These are phyloP conservation scores for Gallinago stenura DNA, from an alignment of 2,797 vertebrate genomes.

Conservation along the genomic window DNA sequence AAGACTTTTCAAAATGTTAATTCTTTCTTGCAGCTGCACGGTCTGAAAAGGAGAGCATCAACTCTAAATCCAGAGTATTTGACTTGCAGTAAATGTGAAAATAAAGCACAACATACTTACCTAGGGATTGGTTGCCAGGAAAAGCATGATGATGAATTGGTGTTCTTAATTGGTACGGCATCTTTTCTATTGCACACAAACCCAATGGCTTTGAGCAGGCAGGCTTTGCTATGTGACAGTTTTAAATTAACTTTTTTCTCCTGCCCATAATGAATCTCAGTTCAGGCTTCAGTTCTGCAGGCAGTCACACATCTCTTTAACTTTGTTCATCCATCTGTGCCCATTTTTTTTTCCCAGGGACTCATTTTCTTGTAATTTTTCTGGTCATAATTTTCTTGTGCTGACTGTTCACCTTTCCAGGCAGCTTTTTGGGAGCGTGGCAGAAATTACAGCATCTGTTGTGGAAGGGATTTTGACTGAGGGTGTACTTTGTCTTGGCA, in stretches of 20 bases:
- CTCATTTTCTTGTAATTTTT: background rate
- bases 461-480: background rate
- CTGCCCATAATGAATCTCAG: background rate
- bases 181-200: background rate
- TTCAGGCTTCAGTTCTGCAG: background rate
- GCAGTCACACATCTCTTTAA: background rate
- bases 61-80: background rate
- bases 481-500: conserved; percentile 61
- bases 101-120: background rate
- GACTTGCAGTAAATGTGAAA: background rate
- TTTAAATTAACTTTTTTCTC: background rate
- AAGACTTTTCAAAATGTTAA: background rate
- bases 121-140: background rate
- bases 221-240: background rate
- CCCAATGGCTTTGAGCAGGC: background rate
- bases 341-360: background rate
- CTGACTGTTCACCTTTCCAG: background rate
- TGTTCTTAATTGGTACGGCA: background rate
- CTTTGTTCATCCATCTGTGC: background rate
- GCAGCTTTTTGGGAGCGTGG: fast-evolving
- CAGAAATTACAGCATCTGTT: background rate
- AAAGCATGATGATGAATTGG: background rate
- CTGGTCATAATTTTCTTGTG: background rate
- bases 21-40: background rate
- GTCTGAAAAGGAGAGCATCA: background rate